phyloP scores from a whole-genome alignment of 2,113 vertebrate genomes.

The Stigmatopora nigra region DNA sequence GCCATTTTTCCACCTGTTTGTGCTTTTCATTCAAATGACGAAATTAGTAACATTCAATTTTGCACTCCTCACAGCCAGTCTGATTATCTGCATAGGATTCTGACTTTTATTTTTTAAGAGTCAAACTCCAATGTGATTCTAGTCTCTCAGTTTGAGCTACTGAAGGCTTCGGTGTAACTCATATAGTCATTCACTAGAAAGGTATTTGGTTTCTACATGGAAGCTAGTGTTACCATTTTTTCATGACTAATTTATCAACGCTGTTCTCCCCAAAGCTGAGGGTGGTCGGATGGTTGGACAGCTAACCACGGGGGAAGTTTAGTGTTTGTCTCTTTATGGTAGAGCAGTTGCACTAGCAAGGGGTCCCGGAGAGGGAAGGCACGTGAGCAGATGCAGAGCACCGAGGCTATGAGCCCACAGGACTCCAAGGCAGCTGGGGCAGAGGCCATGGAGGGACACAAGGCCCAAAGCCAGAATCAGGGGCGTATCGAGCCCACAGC shows the following conservation, averaged over 20 bases:
- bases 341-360: constrained; percentile 56
- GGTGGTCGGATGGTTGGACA: constrained; percentile 21
- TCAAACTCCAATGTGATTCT: constrained; percentile 34
- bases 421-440: constrained; percentile 64
- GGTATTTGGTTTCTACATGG: constrained; percentile 65
- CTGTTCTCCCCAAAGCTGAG: constrained; percentile 34
- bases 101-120: constrained; percentile 12
- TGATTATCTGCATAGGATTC: constrained; percentile 12
- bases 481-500: constrained; percentile 51
- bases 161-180: constrained; percentile 57
- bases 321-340: constrained; percentile 23
- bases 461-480: constrained; percentile 39
- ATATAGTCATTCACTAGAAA: constrained; percentile 46
- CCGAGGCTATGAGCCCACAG: constrained; percentile 67
- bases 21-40: background rate
- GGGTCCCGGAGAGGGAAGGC: constrained; percentile 51
- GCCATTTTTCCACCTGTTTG: constrained; percentile 5
- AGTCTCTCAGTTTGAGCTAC: constrained; percentile 31
- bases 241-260: constrained; percentile 78
- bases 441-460: constrained; percentile 49
- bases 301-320: constrained; percentile 16
- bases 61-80: constrained; percentile 8
- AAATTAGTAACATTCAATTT: constrained; percentile 4
- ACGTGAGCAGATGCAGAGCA: constrained; percentile 62
- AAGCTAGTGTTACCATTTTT: constrained; percentile 66